Percentiles rank a stretch among this genome's conserved stretches.
phyloP scores from a whole-genome alignment of 2,888 invertebrate species.

The Macropis europaea region DNA sequence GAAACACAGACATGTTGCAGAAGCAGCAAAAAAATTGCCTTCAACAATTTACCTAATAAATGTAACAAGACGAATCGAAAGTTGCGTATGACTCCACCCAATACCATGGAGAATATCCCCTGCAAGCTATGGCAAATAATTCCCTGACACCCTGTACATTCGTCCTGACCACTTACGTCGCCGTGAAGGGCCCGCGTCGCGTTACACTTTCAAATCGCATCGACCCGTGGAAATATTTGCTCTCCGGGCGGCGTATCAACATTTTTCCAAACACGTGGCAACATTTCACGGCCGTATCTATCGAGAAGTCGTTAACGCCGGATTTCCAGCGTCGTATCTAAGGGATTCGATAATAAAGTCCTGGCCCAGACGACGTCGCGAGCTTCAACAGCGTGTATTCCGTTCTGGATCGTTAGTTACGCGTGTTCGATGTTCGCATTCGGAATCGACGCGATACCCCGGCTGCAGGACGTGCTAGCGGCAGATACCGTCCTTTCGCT shows the following conservation, averaged over 20 bases:
- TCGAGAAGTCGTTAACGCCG: constrained; percentile 33
- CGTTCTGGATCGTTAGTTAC: constrained; percentile 43
- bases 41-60: too few relatives aligned
- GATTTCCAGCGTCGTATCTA: constrained; percentile 36
- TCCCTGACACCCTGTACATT: too few relatives aligned
- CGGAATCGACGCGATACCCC: constrained; percentile 37
- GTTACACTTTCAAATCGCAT: background rate
- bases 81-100: too few relatives aligned
- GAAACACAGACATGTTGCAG: too few relatives aligned
- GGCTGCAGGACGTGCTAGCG: constrained; percentile 7
- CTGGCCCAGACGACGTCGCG: constrained; percentile 3
- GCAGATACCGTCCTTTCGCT: constrained; percentile 3
- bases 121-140: too few relatives aligned
- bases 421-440: constrained; percentile 27
- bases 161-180: too few relatives aligned
- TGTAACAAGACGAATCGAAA: too few relatives aligned
- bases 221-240: background rate
- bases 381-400: constrained; percentile 41
- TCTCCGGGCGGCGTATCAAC: background rate
- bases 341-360: constrained; percentile 45
- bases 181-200: too few relatives aligned
- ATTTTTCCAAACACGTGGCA: constrained; percentile 7
- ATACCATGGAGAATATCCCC: too few relatives aligned
- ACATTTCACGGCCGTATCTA: constrained; percentile 8
- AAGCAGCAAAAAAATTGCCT: too few relatives aligned